These are phyloP conservation scores for Idaea aversata DNA, from an alignment of 2,888 invertebrate genomes.

Conservation along the genomic window DNA sequence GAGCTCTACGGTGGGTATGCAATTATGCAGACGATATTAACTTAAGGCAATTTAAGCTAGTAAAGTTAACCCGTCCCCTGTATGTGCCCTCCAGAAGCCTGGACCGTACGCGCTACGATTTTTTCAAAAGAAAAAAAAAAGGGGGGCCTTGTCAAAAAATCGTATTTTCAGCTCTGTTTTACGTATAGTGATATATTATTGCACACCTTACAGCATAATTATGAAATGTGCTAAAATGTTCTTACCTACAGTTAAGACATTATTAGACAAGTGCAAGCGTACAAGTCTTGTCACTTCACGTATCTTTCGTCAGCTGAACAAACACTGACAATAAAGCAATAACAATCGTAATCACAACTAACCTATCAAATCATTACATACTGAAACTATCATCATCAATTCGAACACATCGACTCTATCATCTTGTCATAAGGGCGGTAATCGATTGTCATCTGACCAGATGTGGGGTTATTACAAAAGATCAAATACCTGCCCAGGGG, in stretches of 20 bases:
- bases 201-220: too few species aligned
- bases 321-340: constrained; percentile 25
- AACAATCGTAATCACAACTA: constrained; percentile 15
- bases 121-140: too few species aligned
- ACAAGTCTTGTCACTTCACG: constrained; percentile 3
- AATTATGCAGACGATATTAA: too few species aligned
- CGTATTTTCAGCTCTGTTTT: too few species aligned
- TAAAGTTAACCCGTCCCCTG: too few species aligned
- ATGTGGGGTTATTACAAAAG: constrained; percentile 16
- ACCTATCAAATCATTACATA: constrained; percentile 18
- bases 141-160: too few species aligned
- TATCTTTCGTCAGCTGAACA: constrained; percentile 26
- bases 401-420: constrained; percentile 7
- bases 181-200: too few species aligned
- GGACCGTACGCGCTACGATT: too few species aligned
- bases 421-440: constrained; percentile 12
- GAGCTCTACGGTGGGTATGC: too few species aligned
- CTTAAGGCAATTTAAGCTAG: too few species aligned
- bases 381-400: constrained; percentile 6
- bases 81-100: too few species aligned
- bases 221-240: background rate
- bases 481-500: constrained; percentile 20
- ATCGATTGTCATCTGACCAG: constrained; percentile 1
- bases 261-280: background rate
- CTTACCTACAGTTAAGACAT: background rate